A percentile compares a stretch with the other conserved stretches of the same genome.
These are phyloP conservation scores for Schizopygopsis malacanthus DNA, from an alignment of 2,797 vertebrate genomes.

Conservation along the genomic window DNA sequence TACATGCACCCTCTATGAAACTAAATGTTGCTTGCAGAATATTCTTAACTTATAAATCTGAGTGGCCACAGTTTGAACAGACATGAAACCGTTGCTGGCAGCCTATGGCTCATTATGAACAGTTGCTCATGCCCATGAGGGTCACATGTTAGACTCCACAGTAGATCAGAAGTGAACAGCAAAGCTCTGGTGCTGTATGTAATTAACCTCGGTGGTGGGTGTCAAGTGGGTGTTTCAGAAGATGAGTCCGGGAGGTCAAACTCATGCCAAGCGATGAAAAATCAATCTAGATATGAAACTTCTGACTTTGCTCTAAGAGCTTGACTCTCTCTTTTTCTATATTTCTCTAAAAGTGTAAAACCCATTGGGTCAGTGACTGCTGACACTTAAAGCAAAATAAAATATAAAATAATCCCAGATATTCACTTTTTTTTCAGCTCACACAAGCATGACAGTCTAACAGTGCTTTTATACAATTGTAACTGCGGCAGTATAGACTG, in stretches of 20 bases:
- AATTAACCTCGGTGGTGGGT: neutral
- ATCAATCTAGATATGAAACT: slow-evolving; percentile 9
- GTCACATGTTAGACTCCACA: slow-evolving; percentile 16
- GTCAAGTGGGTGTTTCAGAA: slow-evolving; percentile 15
- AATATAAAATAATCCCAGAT: slow-evolving; percentile 7
- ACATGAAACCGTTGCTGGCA: neutral
- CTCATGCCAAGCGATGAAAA: neutral
- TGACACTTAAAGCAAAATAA: neutral
- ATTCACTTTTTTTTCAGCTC: neutral
- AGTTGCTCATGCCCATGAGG: neutral
- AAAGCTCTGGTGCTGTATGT: neutral
- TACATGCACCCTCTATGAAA: too few species aligned
- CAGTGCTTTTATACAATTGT: neutral
- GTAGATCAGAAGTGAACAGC: slow-evolving; percentile 3
- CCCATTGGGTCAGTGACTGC: slow-evolving; percentile 10
- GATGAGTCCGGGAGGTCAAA: slow-evolving; percentile 12
- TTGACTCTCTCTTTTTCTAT: neutral
- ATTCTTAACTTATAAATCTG: too few species aligned
- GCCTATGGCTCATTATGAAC: slow-evolving; percentile 1
- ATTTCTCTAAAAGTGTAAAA: slow-evolving; percentile 9
- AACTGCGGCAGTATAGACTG: neutral
- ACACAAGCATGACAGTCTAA: neutral
- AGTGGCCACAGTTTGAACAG: neutral
- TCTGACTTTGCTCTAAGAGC: neutral
- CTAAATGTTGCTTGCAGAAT: neutral